Evolutionary conservation across 1,140 invertebrate species (phyloP).

Genomic region (Microplitis demolitor): DNA sequence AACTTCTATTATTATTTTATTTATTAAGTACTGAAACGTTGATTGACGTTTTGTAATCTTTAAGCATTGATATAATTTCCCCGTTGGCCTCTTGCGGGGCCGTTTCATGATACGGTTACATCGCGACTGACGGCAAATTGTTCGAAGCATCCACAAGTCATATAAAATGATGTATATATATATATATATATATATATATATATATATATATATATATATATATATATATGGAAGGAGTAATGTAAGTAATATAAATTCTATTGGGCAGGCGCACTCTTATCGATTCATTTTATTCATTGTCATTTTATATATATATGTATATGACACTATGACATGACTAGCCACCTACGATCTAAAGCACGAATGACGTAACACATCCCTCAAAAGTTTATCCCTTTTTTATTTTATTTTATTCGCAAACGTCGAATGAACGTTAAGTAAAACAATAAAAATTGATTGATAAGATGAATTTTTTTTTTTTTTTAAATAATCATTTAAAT

Average conservation of each 20-base stretch:
- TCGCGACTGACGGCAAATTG: constrained; percentile 54
- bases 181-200: too few relatives aligned
- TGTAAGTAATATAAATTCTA: not conserved
- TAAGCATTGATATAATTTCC: constrained; percentile 49
- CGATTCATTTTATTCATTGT: constrained; percentile 38
- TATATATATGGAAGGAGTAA: constrained; percentile 15
- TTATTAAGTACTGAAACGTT: not conserved
- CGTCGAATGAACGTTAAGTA: too few relatives aligned
- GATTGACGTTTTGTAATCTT: constrained; percentile 15
- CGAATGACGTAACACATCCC: not conserved
- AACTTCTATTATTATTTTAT: not conserved
- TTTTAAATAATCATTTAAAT: too few relatives aligned
- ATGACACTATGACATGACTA: not conserved
- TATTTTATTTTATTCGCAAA: too few relatives aligned
- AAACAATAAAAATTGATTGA: too few relatives aligned
- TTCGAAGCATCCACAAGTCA: constrained; percentile 5
- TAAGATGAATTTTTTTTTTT: too few relatives aligned
- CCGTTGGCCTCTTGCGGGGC: constrained; percentile 52
- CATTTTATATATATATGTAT: not conserved
- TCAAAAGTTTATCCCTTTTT: too few relatives aligned
- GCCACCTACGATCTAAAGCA: not conserved
- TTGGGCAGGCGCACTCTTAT: constrained; percentile 51
- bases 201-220: too few relatives aligned
- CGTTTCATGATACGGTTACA: constrained; percentile 58
- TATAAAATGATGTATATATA: not conserved